Conservation (phyloP, 2,113 vertebrate genomes). For the Mesitornis unicolor region DNA sequence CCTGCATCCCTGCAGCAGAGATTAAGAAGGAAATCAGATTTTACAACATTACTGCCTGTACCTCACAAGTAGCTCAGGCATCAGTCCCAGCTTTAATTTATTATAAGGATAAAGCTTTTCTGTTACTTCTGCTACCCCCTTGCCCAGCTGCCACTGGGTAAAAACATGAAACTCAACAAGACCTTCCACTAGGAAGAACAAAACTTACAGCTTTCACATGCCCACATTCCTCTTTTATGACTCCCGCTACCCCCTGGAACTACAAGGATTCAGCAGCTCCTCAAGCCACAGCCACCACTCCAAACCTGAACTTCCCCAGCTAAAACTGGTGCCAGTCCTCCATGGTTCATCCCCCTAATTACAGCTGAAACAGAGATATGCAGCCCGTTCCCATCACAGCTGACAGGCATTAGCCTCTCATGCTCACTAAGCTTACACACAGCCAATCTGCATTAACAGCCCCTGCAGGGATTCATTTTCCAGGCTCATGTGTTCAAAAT, state of each 20-base stretch:
- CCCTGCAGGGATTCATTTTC: not conserved
- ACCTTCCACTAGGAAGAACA: not conserved
- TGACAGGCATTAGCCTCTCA: not conserved
- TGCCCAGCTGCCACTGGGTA: not conserved
- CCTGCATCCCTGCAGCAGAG: not conserved
- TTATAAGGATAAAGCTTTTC: not conserved
- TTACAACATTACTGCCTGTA: not conserved
- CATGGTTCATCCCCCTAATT: not conserved
- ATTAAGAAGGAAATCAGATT: not conserved
- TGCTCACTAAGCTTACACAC: not conserved
- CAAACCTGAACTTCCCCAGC: accelerated
- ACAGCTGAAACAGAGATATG: not conserved
- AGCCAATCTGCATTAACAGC: not conserved
- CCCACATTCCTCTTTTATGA: not conserved
- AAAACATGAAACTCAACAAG: not conserved
- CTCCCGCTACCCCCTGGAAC: not conserved
- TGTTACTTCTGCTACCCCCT: not conserved
- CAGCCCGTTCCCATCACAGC: not conserved
- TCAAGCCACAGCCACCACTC: not conserved
- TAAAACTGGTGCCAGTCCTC: accelerated
- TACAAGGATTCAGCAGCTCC: not conserved
- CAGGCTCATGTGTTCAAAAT: not conserved
- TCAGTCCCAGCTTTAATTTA: not conserved
- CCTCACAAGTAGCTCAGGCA: not conserved
- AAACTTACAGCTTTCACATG: not conserved